Conservation (phyloP, 2,888 invertebrate genomes). For the Gymnocheta viridis region DNA sequence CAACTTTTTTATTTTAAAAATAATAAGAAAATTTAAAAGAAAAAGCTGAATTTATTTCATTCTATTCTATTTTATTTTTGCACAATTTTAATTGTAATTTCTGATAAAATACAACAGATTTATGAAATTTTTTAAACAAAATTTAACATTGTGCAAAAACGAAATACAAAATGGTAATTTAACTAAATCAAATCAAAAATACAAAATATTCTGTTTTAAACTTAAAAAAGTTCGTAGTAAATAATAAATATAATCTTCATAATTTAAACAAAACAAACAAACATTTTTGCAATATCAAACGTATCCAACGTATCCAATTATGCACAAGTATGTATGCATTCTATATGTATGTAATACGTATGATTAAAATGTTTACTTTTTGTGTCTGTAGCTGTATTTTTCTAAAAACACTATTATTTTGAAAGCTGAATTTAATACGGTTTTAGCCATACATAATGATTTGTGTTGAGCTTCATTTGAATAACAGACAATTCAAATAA, state of each 20-base stretch:
- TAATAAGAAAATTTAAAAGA: too few species aligned
- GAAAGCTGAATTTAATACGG: background rate
- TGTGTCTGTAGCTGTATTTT: background rate
- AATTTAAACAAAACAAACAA: constrained; percentile 48
- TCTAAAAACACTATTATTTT: background rate
- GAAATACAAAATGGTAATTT: too few species aligned
- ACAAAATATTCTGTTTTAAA: background rate
- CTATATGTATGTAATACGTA: background rate
- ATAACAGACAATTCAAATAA: constrained; percentile 37
- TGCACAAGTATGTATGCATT: background rate
- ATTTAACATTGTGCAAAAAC: background rate
- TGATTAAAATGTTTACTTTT: background rate
- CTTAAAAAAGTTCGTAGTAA: background rate
- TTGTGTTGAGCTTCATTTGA: constrained; percentile 17
- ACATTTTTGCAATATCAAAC: constrained; percentile 21
- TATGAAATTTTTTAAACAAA: background rate
- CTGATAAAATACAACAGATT: background rate
- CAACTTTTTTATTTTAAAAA: too few species aligned
- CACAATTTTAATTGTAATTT: background rate
- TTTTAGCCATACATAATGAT: background rate
- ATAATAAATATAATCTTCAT: constrained; percentile 42
- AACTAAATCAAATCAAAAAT: too few species aligned
- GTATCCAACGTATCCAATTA: background rate
- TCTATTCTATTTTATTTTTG: background rate
- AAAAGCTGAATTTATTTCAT: background rate